These are phyloP conservation scores for human DNA, from an alignment of 2,113 vertebrate genomes.

Conservation along the genomic window GRCh38 chr1:62441501-62442000, in stretches of 20 bases:
- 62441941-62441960: background rate
- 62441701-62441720: background rate
- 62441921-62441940: background rate
- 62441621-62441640: conserved; percentile 44
- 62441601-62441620: conserved; percentile 92
- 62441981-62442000: background rate
- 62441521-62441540: conserved; percentile 88
- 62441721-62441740: conserved; percentile 35
- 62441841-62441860: background rate
- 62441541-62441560: conserved; percentile 93
- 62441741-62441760: background rate
- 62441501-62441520: conserved; percentile 87
- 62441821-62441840: conserved; percentile 6
- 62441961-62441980: background rate
- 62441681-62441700: background rate
- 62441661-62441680: conserved; percentile 27
- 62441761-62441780: background rate
- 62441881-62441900: background rate
- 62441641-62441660: background rate
- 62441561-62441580: conserved; percentile 98
- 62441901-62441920: background rate
- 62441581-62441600: conserved; percentile 98
- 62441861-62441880: background rate
- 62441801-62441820: background rate
- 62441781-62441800: background rate